A percentile compares a stretch with the other conserved stretches of the same genome.
phyloP scores from a whole-genome alignment of 2,113 vertebrate genomes.

The Egretta garzetta region DNA sequence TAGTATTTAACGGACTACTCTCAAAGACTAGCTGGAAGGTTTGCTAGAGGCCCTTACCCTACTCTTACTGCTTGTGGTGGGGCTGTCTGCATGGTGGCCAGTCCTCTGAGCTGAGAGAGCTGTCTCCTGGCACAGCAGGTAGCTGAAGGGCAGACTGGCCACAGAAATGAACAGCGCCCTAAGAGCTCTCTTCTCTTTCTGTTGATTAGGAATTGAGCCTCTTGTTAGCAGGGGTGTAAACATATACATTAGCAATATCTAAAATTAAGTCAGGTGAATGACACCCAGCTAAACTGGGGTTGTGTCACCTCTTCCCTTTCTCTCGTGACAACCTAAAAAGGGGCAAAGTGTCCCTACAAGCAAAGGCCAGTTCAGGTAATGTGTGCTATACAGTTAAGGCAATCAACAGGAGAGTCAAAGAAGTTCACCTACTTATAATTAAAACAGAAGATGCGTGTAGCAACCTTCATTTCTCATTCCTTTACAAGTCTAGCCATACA shows the following conservation, averaged over 20 bases:
- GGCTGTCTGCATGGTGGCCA: rapidly evolving
- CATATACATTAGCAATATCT: background rate
- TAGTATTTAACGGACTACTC: background rate
- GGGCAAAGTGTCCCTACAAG: background rate
- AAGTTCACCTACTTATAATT: background rate
- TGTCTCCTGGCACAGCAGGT: background rate
- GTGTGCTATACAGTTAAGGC: background rate
- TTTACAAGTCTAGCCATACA: background rate
- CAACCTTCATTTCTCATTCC: background rate
- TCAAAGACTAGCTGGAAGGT: background rate
- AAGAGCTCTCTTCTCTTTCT: background rate
- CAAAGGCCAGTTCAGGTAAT: background rate
- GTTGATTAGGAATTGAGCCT: background rate
- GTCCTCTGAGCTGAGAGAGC: background rate
- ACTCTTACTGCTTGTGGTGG: background rate
- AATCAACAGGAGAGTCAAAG: background rate
- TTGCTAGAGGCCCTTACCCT: background rate
- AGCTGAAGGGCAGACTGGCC: background rate
- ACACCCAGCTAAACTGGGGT: background rate
- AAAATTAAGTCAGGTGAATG: background rate
- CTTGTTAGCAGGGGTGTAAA: background rate
- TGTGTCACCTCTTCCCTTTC: background rate
- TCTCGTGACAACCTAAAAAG: background rate
- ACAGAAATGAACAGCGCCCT: background rate
- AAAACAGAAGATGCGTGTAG: background rate